phyloP scores from a whole-genome alignment of 1,140 invertebrate genomes.

The Heliconius nattereri region DNA sequence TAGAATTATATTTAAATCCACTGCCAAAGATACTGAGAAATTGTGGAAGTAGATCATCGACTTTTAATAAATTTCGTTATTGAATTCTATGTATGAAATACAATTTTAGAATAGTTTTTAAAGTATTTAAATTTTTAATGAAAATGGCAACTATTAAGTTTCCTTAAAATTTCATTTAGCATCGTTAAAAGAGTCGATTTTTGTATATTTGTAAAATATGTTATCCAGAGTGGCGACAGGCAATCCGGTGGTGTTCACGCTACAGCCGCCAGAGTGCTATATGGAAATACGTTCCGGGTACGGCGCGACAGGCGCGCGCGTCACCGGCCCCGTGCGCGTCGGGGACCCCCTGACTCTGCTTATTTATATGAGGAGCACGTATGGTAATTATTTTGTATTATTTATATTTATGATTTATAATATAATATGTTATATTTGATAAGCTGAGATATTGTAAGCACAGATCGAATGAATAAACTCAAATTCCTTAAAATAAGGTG shows the following conservation, averaged over 20 bases:
- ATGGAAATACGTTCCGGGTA: constrained; percentile 97
- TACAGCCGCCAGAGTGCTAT: constrained; percentile 96
- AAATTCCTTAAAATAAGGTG: no score
- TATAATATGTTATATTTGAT: not conserved
- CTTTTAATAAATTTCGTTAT: not conserved
- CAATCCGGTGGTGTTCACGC: constrained; percentile 95
- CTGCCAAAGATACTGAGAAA: not conserved
- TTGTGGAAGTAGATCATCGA: not conserved
- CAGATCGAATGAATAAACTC: no score
- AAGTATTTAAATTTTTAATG: no score
- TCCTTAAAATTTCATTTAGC: no score
- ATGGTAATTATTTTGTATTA: constrained; percentile 83
- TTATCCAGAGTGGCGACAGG: constrained; percentile 91
- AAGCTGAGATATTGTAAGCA: not conserved
- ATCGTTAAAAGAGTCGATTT: no score
- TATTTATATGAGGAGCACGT: constrained; percentile 97
- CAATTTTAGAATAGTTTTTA: no score
- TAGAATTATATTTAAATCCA: not conserved
- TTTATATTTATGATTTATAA: not conserved
- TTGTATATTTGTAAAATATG: not conserved
- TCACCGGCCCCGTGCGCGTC: constrained; percentile 93
- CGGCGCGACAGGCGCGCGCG: constrained; percentile 90
- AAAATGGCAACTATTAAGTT: no score
- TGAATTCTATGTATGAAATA: no score
- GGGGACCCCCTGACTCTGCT: constrained; percentile 95